Conservation (phyloP, 1,140 invertebrate genomes). For the Mylabris phalerata region DNA sequence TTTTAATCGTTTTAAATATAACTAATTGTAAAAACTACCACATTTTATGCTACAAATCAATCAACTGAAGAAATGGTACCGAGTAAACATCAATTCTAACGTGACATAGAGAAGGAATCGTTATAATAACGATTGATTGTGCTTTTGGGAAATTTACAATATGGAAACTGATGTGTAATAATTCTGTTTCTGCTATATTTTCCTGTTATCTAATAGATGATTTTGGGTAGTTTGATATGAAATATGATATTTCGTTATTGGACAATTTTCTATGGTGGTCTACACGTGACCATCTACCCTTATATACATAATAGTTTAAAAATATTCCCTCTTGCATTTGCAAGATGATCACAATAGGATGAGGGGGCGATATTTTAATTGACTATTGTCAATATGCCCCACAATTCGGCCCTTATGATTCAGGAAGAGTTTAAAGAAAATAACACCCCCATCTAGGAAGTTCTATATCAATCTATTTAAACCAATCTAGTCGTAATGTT, state of each 20-base stretch:
- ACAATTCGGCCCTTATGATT: background rate
- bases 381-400: conserved; percentile 16
- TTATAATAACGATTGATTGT: conserved; percentile 12
- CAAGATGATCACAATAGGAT: conserved; percentile 11
- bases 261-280: background rate
- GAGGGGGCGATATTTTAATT: conserved; percentile 19
- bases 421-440: background rate
- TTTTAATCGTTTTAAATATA: no score
- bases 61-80: no score
- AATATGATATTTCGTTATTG: conserved; percentile 5
- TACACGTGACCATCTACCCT: conserved; percentile 10
- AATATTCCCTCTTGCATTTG: background rate
- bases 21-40: no score
- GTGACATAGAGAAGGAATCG: no score
- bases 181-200: background rate
- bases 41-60: no score
- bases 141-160: conserved; percentile 10
- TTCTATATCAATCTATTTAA: background rate
- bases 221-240: background rate
- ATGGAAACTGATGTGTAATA: conserved; percentile 1
- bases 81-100: no score
- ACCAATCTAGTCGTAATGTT: no score
- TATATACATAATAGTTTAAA: background rate
- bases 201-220: no score
- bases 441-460: no score